phyloP scores from a whole-genome alignment of 1,140 invertebrate genomes.

The Zaprionus gabonicus region DNA sequence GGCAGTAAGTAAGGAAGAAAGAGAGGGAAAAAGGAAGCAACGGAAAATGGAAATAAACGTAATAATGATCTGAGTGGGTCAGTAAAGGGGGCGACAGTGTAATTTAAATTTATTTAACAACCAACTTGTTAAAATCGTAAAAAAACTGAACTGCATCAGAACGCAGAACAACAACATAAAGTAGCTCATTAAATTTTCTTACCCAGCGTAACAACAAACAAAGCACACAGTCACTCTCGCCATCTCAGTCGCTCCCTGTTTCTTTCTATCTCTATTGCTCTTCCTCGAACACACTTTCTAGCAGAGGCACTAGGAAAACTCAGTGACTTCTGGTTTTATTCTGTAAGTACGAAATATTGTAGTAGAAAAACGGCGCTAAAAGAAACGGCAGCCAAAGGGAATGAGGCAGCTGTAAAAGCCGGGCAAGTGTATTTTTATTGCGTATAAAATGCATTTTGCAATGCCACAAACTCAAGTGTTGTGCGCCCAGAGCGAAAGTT shows the following conservation, averaged over 20 bases:
- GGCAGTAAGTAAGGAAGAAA: not conserved
- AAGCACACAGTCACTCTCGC: constrained; percentile 28
- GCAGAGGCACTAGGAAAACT: constrained; percentile 33
- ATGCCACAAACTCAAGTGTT: constrained; percentile 78
- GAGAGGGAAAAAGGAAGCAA: not conserved
- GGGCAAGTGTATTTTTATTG: constrained; percentile 81
- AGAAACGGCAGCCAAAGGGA: constrained; percentile 47
- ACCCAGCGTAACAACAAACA: constrained; percentile 32
- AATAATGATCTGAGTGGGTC: constrained; percentile 58
- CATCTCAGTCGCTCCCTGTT: not conserved
- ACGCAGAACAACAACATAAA: constrained; percentile 66
- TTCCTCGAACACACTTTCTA: constrained; percentile 10
- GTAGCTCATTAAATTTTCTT: constrained; percentile 80
- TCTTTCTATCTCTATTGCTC: not conserved
- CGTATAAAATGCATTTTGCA: constrained; percentile 82
- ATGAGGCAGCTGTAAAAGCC: constrained; percentile 69
- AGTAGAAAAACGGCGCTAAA: constrained; percentile 71
- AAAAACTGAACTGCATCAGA: constrained; percentile 52
- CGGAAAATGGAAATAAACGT: constrained; percentile 15
- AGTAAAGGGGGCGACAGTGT: constrained; percentile 60
- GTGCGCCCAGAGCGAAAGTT: constrained; percentile 73
- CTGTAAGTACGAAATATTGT: constrained; percentile 78
- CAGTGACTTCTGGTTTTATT: constrained; percentile 73
- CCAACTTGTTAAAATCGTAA: constrained; percentile 77
- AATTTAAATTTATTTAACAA: constrained; percentile 82